phyloP scores from a whole-genome alignment of 2,888 invertebrate species.

The Druceiella hillmani region DNA sequence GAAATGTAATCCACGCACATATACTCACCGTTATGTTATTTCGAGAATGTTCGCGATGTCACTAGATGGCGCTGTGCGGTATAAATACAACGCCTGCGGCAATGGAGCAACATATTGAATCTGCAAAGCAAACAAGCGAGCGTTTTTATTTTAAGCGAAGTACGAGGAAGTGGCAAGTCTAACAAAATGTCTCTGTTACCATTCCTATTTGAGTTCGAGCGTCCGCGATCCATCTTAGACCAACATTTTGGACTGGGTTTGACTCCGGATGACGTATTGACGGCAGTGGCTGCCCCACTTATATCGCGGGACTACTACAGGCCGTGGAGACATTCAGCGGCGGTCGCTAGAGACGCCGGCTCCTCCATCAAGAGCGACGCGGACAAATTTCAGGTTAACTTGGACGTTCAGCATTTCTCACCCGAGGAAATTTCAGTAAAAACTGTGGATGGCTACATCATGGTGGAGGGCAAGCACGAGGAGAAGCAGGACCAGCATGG shows the following conservation, averaged over 20 bases:
- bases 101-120: too few species aligned
- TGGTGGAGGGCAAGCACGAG: conserved; percentile 72
- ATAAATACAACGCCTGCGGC: too few species aligned
- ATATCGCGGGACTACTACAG: conserved; percentile 29
- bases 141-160: too few species aligned
- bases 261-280: conserved; percentile 33
- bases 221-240: conserved; percentile 19
- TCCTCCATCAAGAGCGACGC: neutral
- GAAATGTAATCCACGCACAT: too few species aligned
- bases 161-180: too few species aligned
- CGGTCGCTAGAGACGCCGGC: neutral
- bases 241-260: conserved; percentile 36
- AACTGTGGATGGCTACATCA: conserved; percentile 41
- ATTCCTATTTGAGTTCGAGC: neutral
- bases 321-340: conserved; percentile 62
- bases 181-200: conserved; percentile 1
- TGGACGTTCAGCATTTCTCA: conserved; percentile 1
- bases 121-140: too few species aligned
- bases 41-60: too few species aligned
- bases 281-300: conserved; percentile 32
- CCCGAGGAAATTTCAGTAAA: neutral
- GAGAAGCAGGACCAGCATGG: conserved; percentile 47
- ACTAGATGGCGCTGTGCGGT: too few species aligned
- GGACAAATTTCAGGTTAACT: conserved; percentile 2
- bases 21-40: too few species aligned